Evolutionary conservation across 2,888 invertebrate genomes (phyloP), one percentile per base, ranked within the genome.

Genomic region (Mesochorus sp.): DNA sequence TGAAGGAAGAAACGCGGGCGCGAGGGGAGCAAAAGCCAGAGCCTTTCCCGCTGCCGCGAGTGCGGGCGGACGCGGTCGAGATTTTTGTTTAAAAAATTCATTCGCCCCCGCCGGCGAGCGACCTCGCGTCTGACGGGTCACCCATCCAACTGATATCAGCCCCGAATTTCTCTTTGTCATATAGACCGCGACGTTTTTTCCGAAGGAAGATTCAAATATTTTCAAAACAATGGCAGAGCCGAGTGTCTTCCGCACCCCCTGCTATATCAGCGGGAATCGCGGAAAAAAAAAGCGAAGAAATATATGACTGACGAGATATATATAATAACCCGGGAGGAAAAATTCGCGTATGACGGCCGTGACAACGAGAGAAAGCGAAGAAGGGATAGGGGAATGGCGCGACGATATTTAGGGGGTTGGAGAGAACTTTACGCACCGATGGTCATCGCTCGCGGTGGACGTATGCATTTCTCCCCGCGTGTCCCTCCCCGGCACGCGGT

Each of bases 381-480:
- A 31, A 28, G 44, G 21, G 37, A 34, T 21, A 19, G 37, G 72
- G 74, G 44, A 59, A 61, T 31, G 59, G 21, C 28, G 24, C n/a
- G n/a, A n/a, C n/a, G n/a, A n/a, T 28, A n/a, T 47, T 21, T 19
- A 21, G 39, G 51, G 61, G 21, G n/a, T 47, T 21, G 42, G 14
- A 64, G 66, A 72, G 24, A 64, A 76, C 75, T 81, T 81, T 67
- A 82, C 79, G 80, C 80, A 82, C 75, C 78, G 78, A 73, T 76
- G 73, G 76, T 79, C 82, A 71, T 47, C 71, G 55, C n/a, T n/a
- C 42, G 59, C 42, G 67, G 78, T 61, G 78, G 74, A 79, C 66
- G 64, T 51, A 57, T 49, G 57, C 62, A 76, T 75, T n/a, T n/a
- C 71, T 28, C 42, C 26, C 28, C 28, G 8, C 26, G 2, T 12